A percentile compares a stretch with the other conserved stretches of the same genome.
These are phyloP conservation scores for Amazona guildingii DNA, from an alignment of 2,113 vertebrate species.

Conservation along the genomic window DNA sequence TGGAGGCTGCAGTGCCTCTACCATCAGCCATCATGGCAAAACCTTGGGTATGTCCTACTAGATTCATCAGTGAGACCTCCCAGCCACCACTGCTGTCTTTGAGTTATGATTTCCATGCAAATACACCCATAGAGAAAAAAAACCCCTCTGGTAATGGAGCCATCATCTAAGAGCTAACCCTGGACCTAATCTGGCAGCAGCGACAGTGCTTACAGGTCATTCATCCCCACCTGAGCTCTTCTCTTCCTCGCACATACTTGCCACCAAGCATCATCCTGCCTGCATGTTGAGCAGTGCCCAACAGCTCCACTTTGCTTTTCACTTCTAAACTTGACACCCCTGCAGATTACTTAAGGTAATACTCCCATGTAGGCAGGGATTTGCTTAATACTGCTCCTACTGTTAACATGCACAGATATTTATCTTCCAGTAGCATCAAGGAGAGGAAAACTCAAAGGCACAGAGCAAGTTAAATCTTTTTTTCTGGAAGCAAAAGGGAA, in stretches of 20 bases:
- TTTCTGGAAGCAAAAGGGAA: not conserved
- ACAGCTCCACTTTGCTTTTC: not conserved
- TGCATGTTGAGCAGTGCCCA: accelerated
- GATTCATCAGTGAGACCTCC: not conserved
- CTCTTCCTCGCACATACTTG: accelerated
- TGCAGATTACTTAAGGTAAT: not conserved
- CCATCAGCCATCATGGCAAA: not conserved
- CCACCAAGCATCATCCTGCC: not conserved
- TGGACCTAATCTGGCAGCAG: too few relatives aligned
- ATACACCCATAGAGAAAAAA: not conserved
- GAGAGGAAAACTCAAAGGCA: not conserved
- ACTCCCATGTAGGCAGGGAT: not conserved
- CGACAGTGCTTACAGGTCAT: accelerated
- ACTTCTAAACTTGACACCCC: not conserved
- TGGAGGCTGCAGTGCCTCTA: not conserved
- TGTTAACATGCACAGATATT: not conserved
- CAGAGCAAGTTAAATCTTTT: not conserved
- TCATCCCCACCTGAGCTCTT: not conserved
- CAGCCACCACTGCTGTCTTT: accelerated
- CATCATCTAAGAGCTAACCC: not conserved
- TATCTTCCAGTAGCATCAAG: not conserved
- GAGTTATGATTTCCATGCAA: not conserved
- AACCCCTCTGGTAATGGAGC: not conserved
- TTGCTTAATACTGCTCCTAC: not conserved
- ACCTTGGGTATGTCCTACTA: not conserved